Conservation (phyloP, 2,113 vertebrate species). For the Platysternon megacephalum region DNA sequence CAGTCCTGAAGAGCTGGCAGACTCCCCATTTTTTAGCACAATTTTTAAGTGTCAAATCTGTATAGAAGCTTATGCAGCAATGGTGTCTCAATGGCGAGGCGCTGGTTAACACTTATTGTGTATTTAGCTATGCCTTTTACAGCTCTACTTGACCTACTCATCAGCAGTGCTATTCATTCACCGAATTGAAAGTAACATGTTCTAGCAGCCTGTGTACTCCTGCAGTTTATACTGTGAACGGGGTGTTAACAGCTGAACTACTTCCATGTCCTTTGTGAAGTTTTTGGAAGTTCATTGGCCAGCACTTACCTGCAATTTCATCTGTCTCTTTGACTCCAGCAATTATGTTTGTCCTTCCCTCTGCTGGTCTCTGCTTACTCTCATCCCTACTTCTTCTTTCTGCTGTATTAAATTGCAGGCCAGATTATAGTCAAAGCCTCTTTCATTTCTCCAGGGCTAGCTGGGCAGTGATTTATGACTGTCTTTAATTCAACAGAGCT, state of each 20-base stretch:
- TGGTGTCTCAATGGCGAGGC: background rate
- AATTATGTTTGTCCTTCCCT: slow-evolving; percentile 61
- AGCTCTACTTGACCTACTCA: background rate
- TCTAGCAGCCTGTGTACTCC: fast-evolving
- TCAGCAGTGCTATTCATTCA: background rate
- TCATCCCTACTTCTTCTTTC: background rate
- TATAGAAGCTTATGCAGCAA: background rate
- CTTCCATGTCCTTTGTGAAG: background rate
- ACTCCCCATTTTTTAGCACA: slow-evolving; percentile 46
- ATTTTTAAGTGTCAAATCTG: slow-evolving; percentile 37
- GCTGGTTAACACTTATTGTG: background rate
- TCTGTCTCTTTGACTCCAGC: slow-evolving; percentile 51
- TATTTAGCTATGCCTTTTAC: background rate
- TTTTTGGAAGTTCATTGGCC: background rate
- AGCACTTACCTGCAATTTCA: slow-evolving; percentile 55
- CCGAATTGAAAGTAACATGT: background rate
- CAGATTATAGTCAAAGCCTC: slow-evolving; percentile 55
- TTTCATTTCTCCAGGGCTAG: slow-evolving; percentile 67
- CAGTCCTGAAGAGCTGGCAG: slow-evolving; percentile 32
- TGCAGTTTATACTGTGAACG: fast-evolving
- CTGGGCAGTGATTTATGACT: slow-evolving; percentile 53
- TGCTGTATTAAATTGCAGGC: background rate
- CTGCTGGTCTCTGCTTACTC: slow-evolving; percentile 15
- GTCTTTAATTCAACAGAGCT: slow-evolving; percentile 44
- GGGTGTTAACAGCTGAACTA: background rate